Evolutionary conservation across 2,113 vertebrate species (phyloP).

Genomic region (Probosciger aterrimus): DNA sequence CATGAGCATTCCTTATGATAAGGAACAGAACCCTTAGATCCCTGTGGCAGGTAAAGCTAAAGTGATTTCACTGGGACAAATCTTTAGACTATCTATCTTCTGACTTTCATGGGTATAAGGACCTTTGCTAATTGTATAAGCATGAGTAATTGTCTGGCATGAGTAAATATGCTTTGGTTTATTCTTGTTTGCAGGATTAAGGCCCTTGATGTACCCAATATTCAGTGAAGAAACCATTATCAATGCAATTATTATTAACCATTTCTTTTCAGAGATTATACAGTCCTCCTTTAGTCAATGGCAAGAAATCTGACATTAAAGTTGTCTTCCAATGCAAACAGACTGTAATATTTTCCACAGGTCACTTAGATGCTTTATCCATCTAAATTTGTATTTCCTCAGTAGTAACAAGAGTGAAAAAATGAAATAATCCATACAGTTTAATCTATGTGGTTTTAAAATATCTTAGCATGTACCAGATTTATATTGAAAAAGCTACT

Average conservation of each 20-base stretch:
- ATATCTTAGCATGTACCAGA: slow-evolving; percentile 53
- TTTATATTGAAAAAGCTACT: slow-evolving; percentile 38
- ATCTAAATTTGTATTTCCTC: not conserved
- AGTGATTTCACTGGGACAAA: not conserved
- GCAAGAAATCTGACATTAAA: not conserved
- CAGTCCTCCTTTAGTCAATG: not conserved
- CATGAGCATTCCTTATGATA: not conserved
- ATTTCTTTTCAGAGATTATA: not conserved
- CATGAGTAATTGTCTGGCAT: not conserved
- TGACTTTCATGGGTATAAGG: not conserved
- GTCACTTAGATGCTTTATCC: not conserved
- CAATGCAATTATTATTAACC: not conserved
- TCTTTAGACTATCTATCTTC: not conserved
- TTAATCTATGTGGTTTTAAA: not conserved
- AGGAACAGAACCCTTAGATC: not conserved
- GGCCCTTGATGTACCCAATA: not conserved
- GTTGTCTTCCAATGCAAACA: not conserved
- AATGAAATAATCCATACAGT: not conserved
- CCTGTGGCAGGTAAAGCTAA: not conserved
- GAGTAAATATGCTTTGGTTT: not conserved
- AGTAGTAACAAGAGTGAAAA: not conserved
- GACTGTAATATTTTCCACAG: not conserved
- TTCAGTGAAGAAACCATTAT: not conserved
- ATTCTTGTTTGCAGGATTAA: not conserved
- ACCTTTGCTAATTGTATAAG: not conserved